Evolutionary conservation across 2,113 vertebrate species (phyloP), one percentile per base, ranked within the genome.

Genomic region (Sporophila hypoxantha): DNA sequence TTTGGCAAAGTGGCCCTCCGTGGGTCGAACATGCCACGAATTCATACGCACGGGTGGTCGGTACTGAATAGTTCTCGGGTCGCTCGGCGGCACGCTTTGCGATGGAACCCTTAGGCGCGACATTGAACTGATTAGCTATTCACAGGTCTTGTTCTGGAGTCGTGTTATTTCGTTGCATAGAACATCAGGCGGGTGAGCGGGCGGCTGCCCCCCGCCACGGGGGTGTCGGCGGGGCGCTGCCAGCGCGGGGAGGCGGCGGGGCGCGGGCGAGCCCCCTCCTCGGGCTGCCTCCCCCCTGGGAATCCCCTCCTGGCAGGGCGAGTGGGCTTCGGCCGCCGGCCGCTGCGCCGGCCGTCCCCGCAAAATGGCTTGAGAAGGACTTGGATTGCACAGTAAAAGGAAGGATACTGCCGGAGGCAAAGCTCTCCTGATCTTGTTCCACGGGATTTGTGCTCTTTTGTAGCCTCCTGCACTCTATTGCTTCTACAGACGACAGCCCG

Each of bases 121-220:
- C 97, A 97, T 90, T 96, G 96, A 97, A 96, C 96, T 89, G 97
- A 96, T 96, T 96, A 97, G 97, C 97, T 97, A 97, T 97, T 97
- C 96, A 97, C 97, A 97, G 97, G 95, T 96, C 96, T 95, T 95
- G 88, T 96, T 97, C 97, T 97, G 97, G 97, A 96, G 97, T 97
- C 97, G 98, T 98, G 98, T 98, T 98, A 97, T 98, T 98, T 98
- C 98, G 98, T 99, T 99, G 99, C 99, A 99, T 99, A 99, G 99
- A 99, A 99, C 97, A 93, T 99, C 97, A 97, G 97, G 98, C 97
- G 97, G 98, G 97, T 94, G 96, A 97, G 97, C 96, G 96, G 96
- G 96, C 95, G 96, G 97, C 93, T 95, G 97, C 95, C 90, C 95
- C 96, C 96, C 92, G 78, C 80, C 88, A 59, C 42, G 88, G 97